Evolutionary conservation across 2,113 vertebrate genomes (phyloP).

Genomic region (Cricetomys ansorgei): DNA sequence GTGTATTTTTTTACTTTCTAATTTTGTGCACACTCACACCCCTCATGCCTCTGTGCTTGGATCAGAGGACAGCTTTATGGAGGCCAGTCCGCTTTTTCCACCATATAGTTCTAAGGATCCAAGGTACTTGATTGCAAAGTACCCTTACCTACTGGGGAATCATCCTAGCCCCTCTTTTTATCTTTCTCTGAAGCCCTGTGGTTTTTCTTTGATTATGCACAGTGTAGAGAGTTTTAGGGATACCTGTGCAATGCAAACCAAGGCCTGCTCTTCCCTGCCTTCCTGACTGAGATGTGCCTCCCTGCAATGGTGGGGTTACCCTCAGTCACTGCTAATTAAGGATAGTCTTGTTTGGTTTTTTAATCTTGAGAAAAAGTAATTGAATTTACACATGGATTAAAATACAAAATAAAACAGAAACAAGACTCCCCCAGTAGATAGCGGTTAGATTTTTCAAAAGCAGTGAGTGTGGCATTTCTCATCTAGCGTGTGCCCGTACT

Average conservation of each 20-base stretch:
- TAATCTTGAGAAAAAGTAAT: not conserved
- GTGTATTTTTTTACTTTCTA: not conserved
- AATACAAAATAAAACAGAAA: no score
- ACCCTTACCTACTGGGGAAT: not conserved
- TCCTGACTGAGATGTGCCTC: not conserved
- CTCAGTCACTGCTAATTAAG: not conserved
- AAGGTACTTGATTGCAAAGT: not conserved
- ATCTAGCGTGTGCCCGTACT: not conserved
- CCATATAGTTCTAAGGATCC: not conserved
- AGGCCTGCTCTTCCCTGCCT: not conserved
- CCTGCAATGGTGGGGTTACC: not conserved
- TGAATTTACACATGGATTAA: not conserved
- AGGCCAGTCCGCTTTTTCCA: not conserved
- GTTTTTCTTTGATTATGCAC: not conserved
- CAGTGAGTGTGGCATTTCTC: not conserved
- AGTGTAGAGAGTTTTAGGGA: not conserved
- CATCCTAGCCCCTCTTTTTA: not conserved
- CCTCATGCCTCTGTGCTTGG: not conserved
- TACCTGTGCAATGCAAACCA: not conserved
- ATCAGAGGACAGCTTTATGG: not conserved
- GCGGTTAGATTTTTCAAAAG: conserved; percentile 14
- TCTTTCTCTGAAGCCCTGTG: not conserved
- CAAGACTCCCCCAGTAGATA: not conserved
- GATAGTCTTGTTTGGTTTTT: not conserved
- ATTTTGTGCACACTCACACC: not conserved